Percentiles rank a stretch among this genome's conserved stretches.
Conservation (phyloP, 2,797 vertebrate genomes). For the Ptychobarbus kaznakovi region DNA sequence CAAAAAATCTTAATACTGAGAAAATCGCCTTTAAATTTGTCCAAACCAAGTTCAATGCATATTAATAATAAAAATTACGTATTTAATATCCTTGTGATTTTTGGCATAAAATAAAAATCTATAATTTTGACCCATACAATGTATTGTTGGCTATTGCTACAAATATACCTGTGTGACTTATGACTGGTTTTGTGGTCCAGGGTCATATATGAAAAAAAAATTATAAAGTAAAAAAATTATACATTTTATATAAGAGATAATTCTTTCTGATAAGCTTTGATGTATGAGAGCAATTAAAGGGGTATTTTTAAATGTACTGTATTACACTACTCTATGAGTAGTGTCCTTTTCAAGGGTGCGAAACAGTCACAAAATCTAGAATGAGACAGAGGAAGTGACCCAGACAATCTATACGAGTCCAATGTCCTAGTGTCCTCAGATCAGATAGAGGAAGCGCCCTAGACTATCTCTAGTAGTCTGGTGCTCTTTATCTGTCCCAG, state of each 20-base stretch:
- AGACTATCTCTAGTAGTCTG: constrained; percentile 11
- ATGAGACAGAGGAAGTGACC: constrained; percentile 25
- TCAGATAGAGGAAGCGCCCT: not conserved
- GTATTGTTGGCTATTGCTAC: too few relatives aligned
- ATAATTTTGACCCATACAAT: too few relatives aligned
- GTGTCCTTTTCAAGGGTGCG: not conserved
- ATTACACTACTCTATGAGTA: not conserved
- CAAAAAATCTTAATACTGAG: too few relatives aligned
- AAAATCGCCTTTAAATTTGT: too few relatives aligned
- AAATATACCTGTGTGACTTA: too few relatives aligned
- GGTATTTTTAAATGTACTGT: not conserved
- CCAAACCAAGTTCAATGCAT: too few relatives aligned
- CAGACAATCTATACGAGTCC: constrained; percentile 23
- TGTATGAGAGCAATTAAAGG: not conserved
- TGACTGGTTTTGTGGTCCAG: too few relatives aligned
- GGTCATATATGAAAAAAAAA: too few relatives aligned
- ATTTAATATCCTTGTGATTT: too few relatives aligned
- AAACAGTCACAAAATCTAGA: not conserved
- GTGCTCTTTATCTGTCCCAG: constrained; percentile 13
- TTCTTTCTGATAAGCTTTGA: not conserved
- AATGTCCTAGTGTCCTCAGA: constrained; percentile 33
- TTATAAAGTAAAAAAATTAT: not conserved
- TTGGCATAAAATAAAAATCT: too few relatives aligned
- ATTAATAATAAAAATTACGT: too few relatives aligned
- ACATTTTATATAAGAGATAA: not conserved